Conservation (phyloP, 2,797 vertebrate species). For the Ptychadena robeensis region DNA sequence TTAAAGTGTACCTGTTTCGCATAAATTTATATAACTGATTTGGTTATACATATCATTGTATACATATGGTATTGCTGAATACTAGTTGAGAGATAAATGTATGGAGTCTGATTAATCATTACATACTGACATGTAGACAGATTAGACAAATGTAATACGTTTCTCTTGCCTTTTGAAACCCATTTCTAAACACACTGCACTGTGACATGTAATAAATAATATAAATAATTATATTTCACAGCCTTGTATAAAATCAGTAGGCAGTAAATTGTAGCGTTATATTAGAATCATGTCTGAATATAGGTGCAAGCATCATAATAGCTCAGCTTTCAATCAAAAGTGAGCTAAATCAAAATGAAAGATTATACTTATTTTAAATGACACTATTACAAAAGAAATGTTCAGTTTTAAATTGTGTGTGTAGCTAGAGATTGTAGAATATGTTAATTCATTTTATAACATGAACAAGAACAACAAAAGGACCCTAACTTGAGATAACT, state of each 20-base stretch:
- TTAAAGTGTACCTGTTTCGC: no score
- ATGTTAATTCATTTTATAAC: neutral
- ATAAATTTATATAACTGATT: neutral
- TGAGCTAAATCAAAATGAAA: neutral
- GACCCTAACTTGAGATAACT: no score
- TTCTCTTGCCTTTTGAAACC: neutral
- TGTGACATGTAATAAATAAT: slow-evolving; percentile 2
- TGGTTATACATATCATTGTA: neutral
- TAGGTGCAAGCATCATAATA: neutral
- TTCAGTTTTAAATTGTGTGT: neutral
- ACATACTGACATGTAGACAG: neutral
- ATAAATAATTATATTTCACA: neutral
- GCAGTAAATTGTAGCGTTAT: neutral
- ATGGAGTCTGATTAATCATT: slow-evolving; percentile 1
- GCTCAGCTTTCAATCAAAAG: neutral
- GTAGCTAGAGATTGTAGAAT: neutral
- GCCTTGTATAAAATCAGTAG: neutral
- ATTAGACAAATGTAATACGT: neutral
- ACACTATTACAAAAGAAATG: neutral
- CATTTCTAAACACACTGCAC: neutral
- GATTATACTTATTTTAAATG: neutral
- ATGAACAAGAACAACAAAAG: neutral
- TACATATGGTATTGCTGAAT: neutral
- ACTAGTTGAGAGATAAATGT: neutral
- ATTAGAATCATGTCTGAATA: neutral